A percentile compares a stretch with the other conserved stretches of the same genome.
Evolutionary conservation across 2,888 invertebrate genomes (phyloP).

Genomic region (Nemotelus nigrinus): DNA sequence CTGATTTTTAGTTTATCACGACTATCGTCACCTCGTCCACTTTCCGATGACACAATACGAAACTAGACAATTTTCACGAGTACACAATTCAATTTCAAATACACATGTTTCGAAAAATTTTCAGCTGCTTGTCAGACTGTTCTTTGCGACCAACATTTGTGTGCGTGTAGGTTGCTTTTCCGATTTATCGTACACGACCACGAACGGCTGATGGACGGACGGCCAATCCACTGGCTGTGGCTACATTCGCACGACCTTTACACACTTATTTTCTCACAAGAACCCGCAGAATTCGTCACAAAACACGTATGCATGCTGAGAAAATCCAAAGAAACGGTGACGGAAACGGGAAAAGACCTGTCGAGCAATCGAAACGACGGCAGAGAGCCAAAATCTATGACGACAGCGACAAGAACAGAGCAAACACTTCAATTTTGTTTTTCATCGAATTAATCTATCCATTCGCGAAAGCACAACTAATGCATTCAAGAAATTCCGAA

Average conservation of each 20-base stretch:
- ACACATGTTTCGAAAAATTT: conserved; percentile 40
- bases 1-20: no score
- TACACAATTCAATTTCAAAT: neutral
- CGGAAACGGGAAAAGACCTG: neutral
- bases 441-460: no score
- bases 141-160: conserved; percentile 21
- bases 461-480: no score
- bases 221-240: neutral
- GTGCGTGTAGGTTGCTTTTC: conserved; percentile 12
- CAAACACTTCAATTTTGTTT: no score
- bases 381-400: neutral
- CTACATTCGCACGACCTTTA: neutral
- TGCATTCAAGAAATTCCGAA: no score
- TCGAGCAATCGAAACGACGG: neutral
- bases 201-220: neutral
- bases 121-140: conserved; percentile 11
- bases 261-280: conserved; percentile 23
- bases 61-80: no score
- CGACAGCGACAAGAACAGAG: no score
- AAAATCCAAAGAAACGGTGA: conserved; percentile 6
- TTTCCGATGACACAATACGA: no score
- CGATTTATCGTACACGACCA: conserved; percentile 8
- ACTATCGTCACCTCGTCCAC: no score
- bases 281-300: conserved; percentile 22
- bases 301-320: neutral